phyloP scores from a whole-genome alignment of 2,888 invertebrate genomes.

The Dyspetes luteomarginatus region DNA sequence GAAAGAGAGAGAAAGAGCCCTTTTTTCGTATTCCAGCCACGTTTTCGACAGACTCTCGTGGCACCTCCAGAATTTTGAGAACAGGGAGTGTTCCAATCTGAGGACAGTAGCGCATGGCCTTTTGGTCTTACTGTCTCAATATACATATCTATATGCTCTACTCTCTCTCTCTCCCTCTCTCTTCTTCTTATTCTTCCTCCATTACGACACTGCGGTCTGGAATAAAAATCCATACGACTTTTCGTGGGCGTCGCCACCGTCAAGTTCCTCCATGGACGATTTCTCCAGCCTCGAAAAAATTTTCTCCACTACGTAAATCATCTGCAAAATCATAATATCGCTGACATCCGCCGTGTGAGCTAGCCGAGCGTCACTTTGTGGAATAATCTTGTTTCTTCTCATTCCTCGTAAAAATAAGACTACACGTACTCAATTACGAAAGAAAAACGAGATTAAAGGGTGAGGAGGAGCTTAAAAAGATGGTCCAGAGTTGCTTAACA shows the following conservation, averaged over 20 bases:
- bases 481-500: no score
- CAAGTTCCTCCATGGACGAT: neutral
- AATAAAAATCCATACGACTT: slow-evolving; percentile 60
- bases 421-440: slow-evolving; percentile 67
- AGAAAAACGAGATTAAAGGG: slow-evolving; percentile 15
- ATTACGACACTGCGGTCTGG: neutral
- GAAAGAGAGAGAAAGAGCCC: neutral
- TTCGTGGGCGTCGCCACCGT: slow-evolving; percentile 51
- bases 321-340: no score
- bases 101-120: slow-evolving; percentile 24
- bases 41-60: slow-evolving; percentile 35
- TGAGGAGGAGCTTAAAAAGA: neutral
- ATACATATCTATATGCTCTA: no score
- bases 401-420: slow-evolving; percentile 62
- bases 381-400: slow-evolving; percentile 26
- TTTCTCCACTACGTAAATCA: neutral
- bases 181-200: neutral
- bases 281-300: neutral
- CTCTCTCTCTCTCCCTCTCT: neutral
- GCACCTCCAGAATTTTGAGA: slow-evolving; percentile 58
- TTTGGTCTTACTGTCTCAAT: neutral
- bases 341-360: no score
- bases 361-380: no score
- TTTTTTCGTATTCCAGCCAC: slow-evolving; percentile 56
- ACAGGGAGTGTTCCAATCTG: slow-evolving; percentile 2